Percentiles rank a stretch among this genome's conserved stretches.
phyloP scores from a whole-genome alignment of 2,888 invertebrate species.

The Ormyrus labotus region DNA sequence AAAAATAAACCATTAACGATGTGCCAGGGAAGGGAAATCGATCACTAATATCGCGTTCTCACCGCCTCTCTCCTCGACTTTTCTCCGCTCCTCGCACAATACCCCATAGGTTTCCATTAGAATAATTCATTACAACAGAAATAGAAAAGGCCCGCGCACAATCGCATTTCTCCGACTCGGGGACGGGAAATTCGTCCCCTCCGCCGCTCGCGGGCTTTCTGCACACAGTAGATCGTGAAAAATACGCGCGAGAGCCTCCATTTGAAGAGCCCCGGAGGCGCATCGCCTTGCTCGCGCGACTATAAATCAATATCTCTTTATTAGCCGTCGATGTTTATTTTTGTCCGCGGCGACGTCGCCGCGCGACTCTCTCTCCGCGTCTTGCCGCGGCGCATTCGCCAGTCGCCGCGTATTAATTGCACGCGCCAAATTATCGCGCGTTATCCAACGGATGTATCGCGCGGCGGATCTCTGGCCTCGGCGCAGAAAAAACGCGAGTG shows the following conservation, averaged over 20 bases:
- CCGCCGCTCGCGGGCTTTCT: not conserved
- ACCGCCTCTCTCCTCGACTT: too few species aligned
- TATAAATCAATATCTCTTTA: conserved; percentile 50
- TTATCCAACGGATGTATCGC: conserved; percentile 32
- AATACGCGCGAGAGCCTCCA: too few species aligned
- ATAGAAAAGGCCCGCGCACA: not conserved
- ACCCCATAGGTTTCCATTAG: not conserved
- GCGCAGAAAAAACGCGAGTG: conserved; percentile 28
- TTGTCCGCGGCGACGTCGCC: not conserved
- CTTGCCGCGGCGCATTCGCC: conserved; percentile 40
- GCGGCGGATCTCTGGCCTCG: too few species aligned
- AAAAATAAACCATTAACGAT: not conserved
- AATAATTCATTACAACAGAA: conserved; percentile 8
- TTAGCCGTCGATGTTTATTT: conserved; percentile 40
- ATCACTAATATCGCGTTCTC: too few species aligned
- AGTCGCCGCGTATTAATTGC: conserved; percentile 63
- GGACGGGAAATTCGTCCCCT: not conserved
- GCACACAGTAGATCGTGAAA: too few species aligned
- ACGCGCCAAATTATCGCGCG: conserved; percentile 61
- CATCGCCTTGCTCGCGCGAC: not conserved
- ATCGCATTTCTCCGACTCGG: conserved; percentile 1
- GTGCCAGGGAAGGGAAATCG: too few species aligned
- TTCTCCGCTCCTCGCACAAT: not conserved
- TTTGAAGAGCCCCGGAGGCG: too few species aligned
- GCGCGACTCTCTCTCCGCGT: not conserved